These are phyloP conservation scores for Macroramphosus scolopax DNA, from an alignment of 2,797 vertebrate genomes.

Conservation along the genomic window DNA sequence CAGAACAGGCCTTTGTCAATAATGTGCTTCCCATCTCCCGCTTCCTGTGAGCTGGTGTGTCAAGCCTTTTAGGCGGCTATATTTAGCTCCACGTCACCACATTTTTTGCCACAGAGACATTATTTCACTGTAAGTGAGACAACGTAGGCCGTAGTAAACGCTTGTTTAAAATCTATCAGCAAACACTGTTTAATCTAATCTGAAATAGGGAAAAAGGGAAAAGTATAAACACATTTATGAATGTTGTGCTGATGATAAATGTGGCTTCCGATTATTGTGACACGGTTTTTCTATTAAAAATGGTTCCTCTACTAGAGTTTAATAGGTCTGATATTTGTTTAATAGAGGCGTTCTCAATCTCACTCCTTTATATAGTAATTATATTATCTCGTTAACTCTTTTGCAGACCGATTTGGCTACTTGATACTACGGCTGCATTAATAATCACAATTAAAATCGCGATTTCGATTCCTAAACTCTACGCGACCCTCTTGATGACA, in stretches of 20 bases:
- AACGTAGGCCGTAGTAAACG: constrained; percentile 19
- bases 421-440: too few relatives aligned
- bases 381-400: too few relatives aligned
- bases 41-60: constrained; percentile 64
- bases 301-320: too few relatives aligned
- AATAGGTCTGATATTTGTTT: too few relatives aligned
- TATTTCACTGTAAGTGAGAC: constrained; percentile 47
- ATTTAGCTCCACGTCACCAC: constrained; percentile 55
- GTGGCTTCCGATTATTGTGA: not conserved
- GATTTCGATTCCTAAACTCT: too few relatives aligned
- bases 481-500: too few relatives aligned
- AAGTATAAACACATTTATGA: too few relatives aligned
- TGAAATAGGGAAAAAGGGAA: not conserved
- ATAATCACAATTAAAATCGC: too few relatives aligned
- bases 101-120: constrained; percentile 47
- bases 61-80: constrained; percentile 68
- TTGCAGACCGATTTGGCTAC: too few relatives aligned
- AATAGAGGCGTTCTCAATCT: too few relatives aligned
- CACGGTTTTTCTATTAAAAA: too few relatives aligned
- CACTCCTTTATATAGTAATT: too few relatives aligned
- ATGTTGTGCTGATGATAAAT: constrained; percentile 3
- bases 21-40: constrained; percentile 59
- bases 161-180: constrained; percentile 17
- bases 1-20: constrained; percentile 63
- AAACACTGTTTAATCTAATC: constrained; percentile 9